Conservation (phyloP, 2,797 vertebrate genomes). For the Tinamus major region DNA sequence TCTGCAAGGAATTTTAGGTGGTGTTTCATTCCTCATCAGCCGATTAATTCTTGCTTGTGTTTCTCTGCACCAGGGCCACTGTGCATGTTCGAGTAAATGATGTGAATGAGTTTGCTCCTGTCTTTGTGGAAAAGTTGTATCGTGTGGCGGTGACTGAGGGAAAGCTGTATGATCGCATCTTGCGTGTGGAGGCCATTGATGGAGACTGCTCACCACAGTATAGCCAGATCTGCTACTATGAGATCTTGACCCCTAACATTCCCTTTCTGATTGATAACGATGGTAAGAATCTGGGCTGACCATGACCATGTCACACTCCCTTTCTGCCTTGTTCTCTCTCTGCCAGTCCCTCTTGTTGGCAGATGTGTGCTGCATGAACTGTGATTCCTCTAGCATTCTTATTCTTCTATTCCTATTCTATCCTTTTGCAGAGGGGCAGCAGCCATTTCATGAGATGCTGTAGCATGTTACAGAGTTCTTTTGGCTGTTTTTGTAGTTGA, state of each 20-base stretch:
- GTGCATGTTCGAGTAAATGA: conserved; percentile 97
- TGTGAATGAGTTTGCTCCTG: conserved; percentile 97
- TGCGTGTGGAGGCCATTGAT: conserved; percentile 95
- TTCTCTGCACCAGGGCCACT: conserved; percentile 86
- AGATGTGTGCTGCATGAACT: background rate
- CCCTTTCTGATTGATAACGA: conserved; percentile 98
- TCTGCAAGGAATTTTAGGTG: background rate
- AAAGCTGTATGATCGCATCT: conserved; percentile 92
- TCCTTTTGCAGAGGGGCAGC: background rate
- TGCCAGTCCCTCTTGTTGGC: background rate
- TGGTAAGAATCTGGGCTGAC: conserved; percentile 77
- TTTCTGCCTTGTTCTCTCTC: background rate
- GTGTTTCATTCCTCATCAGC: background rate
- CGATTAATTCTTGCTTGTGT: rapidly evolving
- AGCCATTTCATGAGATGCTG: background rate
- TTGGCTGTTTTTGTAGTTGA: background rate
- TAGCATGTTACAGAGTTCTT: background rate
- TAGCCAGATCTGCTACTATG: conserved; percentile 99
- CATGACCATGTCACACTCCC: rapidly evolving
- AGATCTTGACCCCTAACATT: conserved; percentile 96
- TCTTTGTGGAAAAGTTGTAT: conserved; percentile 94
- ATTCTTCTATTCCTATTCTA: background rate
- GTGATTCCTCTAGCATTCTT: background rate
- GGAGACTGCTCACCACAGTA: conserved; percentile 98
- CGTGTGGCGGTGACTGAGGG: conserved; percentile 94